phyloP scores from a whole-genome alignment of 2,888 invertebrate genomes.

The Pterostichus madidus region DNA sequence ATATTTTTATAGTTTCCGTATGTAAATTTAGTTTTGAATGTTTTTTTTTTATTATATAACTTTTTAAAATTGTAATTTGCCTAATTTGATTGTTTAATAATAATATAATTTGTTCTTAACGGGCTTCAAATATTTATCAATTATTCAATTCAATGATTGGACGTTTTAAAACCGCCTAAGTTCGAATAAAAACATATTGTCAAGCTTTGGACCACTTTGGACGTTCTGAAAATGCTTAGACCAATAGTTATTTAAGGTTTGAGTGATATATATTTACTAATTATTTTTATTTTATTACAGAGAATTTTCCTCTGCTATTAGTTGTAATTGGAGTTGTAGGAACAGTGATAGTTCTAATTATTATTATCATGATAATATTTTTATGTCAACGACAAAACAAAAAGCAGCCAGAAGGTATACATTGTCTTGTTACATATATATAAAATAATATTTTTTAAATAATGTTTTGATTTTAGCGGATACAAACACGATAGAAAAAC shows the following conservation, averaged over 20 bases:
- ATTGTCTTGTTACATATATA: background rate
- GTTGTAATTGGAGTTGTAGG: conserved; percentile 92
- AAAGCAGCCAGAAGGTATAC: conserved; percentile 79
- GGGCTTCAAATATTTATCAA: too few species aligned
- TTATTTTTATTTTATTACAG: conserved; percentile 77
- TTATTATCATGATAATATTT: conserved; percentile 90
- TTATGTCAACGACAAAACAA: conserved; percentile 86
- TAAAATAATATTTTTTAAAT: background rate
- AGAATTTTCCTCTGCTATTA: conserved; percentile 88
- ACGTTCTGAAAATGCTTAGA: too few species aligned
- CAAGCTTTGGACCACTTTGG: too few species aligned
- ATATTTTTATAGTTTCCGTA: background rate
- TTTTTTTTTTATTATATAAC: too few species aligned
- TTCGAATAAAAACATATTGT: too few species aligned
- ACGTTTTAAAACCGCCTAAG: too few species aligned
- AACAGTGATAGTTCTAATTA: conserved; percentile 91
- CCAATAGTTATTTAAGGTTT: too few species aligned
- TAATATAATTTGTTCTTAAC: too few species aligned
- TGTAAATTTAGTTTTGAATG: background rate
- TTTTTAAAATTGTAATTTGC: too few species aligned
- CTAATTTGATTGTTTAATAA: too few species aligned
- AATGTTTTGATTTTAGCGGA: conserved; percentile 74
- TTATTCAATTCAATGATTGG: too few species aligned
- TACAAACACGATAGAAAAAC: conserved; percentile 79
- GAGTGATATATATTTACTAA: background rate